Conservation (phyloP, 2,797 vertebrate genomes). For the Neomorphus geoffroyi region DNA sequence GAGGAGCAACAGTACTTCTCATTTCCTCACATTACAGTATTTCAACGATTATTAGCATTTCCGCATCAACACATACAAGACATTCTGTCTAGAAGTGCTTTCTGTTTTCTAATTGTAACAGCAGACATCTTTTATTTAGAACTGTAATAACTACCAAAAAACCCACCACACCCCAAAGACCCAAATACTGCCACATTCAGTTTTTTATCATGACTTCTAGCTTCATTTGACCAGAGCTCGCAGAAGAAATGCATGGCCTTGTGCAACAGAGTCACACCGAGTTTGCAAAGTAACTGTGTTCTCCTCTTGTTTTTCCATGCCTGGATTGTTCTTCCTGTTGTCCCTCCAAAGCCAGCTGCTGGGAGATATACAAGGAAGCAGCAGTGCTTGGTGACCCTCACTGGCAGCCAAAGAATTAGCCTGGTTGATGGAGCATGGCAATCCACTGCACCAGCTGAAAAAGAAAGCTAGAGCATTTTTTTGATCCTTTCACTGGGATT, state of each 20-base stretch:
- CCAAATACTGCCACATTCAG: not conserved
- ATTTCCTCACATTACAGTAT: not conserved
- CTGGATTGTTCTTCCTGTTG: not conserved
- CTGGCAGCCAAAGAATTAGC: conserved; percentile 34
- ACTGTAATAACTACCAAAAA: not conserved
- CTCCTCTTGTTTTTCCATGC: not conserved
- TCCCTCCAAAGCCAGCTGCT: conserved; percentile 1
- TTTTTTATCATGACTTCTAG: not conserved
- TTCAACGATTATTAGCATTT: not conserved
- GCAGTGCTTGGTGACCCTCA: conserved; percentile 60
- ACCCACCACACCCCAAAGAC: not conserved
- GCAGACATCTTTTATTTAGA: not conserved
- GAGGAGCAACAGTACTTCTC: not conserved
- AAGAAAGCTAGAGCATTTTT: not conserved
- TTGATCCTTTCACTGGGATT: not conserved
- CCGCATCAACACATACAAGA: not conserved
- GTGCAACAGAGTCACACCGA: not conserved
- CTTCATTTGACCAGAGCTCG: not conserved
- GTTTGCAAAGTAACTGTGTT: not conserved
- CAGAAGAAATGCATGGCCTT: not conserved
- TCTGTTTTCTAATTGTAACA: not conserved
- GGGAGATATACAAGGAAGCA: conserved; percentile 29
- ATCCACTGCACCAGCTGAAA: not conserved
- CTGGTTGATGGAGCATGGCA: conserved; percentile 18
- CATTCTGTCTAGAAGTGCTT: not conserved